Conservation (phyloP, 23 tunicate genomes). For the Halocynthia roretzi region DNA sequence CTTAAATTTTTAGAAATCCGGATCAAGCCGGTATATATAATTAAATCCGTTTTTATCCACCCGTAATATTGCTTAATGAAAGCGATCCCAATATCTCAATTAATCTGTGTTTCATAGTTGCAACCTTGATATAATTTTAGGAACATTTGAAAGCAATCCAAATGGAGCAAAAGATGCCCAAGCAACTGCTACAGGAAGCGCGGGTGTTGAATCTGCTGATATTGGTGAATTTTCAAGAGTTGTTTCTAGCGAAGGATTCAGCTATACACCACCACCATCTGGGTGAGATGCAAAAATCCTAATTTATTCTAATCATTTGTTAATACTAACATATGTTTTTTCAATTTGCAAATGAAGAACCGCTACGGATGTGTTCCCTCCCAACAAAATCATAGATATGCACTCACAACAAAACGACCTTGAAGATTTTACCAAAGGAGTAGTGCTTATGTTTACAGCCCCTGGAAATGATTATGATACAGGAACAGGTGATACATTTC, state of each 20-base stretch:
- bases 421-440: background rate
- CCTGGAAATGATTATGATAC: conserved; percentile 49
- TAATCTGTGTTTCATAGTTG: too few relatives aligned
- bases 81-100: too few relatives aligned
- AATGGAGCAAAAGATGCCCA: conserved; percentile 4
- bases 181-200: conserved; percentile 8
- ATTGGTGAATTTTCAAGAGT: conserved; percentile 30
- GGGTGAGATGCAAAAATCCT: too few relatives aligned
- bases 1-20: too few relatives aligned
- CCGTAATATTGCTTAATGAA: too few relatives aligned
- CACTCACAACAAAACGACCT: conserved; percentile 13
- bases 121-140: background rate
- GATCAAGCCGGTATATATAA: too few relatives aligned
- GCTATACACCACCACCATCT: background rate
- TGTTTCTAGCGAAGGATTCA: conserved; percentile 33
- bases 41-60: too few relatives aligned
- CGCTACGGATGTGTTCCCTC: conserved; percentile 30
- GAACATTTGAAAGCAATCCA: conserved; percentile 21
- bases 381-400: conserved; percentile 31
- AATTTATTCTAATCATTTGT: too few relatives aligned
- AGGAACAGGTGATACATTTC: conserved; percentile 41
- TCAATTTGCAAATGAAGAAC: background rate
- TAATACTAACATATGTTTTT: too few relatives aligned
- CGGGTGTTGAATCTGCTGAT: conserved; percentile 12
- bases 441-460: conserved; percentile 33